phyloP scores from a whole-genome alignment of 2,888 invertebrate species.

The Oasisia sp. region DNA sequence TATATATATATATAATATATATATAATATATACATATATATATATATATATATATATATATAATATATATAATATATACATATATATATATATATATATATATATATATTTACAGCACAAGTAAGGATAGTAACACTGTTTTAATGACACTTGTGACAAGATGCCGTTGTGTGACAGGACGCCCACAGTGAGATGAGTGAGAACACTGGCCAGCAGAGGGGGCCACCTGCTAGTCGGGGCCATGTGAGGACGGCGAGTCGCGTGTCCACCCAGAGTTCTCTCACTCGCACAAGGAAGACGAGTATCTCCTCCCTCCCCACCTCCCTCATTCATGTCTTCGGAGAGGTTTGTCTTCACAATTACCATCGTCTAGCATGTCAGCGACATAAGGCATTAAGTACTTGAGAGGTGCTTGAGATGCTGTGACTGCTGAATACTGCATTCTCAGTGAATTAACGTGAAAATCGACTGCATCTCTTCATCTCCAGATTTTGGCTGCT shows the following conservation, averaged over 20 bases:
- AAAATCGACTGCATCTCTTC: too few species aligned
- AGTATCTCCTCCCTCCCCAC: constrained; percentile 57
- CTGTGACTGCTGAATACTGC: too few species aligned
- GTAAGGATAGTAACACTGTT: background rate
- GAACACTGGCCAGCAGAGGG: background rate
- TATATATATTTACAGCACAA: too few species aligned
- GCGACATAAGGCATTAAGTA: background rate
- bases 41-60: too few species aligned
- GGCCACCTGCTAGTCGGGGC: constrained; percentile 40
- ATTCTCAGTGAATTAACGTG: too few species aligned
- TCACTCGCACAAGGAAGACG: constrained; percentile 30
- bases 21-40: too few species aligned
- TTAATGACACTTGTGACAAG: background rate
- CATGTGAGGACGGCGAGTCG: constrained; percentile 52
- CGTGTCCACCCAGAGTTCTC: constrained; percentile 57
- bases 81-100: too few species aligned
- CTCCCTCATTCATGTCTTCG: constrained; percentile 55
- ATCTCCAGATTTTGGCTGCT: too few species aligned
- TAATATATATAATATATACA: too few species aligned
- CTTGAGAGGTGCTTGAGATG: too few species aligned
- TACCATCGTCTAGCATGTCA: background rate
- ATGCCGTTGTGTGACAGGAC: constrained; percentile 46
- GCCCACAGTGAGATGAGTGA: constrained; percentile 51
- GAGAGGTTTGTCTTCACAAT: constrained; percentile 50
- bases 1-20: too few species aligned